These are phyloP conservation scores for Poicephalus meyeri DNA, from an alignment of 2,113 vertebrate genomes.

Conservation along the genomic window DNA sequence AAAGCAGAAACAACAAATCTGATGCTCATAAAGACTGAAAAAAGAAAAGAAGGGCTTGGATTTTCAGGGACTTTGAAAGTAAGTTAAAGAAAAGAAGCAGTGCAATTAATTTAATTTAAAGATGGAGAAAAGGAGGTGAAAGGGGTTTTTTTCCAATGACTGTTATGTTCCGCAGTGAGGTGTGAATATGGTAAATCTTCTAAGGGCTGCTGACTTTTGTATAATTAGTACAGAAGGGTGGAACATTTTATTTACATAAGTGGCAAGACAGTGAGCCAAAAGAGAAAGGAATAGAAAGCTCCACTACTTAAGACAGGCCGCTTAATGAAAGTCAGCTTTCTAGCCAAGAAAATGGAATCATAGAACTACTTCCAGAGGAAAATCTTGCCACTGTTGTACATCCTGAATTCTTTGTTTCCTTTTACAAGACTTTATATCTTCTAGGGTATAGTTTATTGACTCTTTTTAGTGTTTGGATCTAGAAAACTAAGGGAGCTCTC, in stretches of 20 bases:
- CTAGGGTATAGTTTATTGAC: neutral
- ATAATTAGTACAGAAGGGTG: neutral
- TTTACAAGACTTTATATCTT: neutral
- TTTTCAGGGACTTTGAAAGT: neutral
- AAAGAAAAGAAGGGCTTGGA: neutral
- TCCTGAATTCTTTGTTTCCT: neutral
- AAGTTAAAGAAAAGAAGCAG: neutral
- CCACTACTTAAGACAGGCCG: neutral
- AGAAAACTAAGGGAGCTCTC: neutral
- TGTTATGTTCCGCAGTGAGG: neutral
- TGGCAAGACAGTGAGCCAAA: neutral
- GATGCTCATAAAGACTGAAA: neutral
- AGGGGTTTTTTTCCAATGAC: neutral
- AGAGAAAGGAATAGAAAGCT: neutral
- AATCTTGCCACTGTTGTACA: neutral
- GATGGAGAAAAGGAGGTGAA: neutral
- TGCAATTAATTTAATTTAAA: neutral
- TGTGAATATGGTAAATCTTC: neutral
- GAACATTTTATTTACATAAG: neutral
- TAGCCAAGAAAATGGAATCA: neutral
- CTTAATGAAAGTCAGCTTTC: neutral
- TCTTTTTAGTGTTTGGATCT: neutral
- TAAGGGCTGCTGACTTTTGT: neutral
- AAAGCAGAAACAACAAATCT: neutral
- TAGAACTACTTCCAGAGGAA: neutral